Conservation (phyloP, 1,140 invertebrate species). For the Catajapyx aquilonaris region DNA sequence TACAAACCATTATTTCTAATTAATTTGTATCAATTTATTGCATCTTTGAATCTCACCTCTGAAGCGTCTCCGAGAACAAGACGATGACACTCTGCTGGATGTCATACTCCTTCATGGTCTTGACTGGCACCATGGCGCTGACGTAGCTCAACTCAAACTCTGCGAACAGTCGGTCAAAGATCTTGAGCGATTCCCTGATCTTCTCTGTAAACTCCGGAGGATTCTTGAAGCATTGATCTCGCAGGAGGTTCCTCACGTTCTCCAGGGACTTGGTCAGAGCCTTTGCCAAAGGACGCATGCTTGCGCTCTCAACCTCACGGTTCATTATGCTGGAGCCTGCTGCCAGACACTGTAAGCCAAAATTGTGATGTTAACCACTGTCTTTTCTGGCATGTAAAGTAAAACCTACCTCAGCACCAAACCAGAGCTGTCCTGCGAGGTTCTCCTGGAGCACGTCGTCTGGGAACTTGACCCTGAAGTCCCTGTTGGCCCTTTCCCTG, state of each 20-base stretch:
- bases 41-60: constrained; percentile 28
- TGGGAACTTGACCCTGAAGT: constrained; percentile 96
- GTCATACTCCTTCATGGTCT: constrained; percentile 89
- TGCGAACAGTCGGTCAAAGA: constrained; percentile 88
- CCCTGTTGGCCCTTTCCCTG: constrained; percentile 67
- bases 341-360: constrained; percentile 71
- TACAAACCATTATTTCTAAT: neutral
- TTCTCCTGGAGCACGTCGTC: constrained; percentile 97
- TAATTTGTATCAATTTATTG: constrained; percentile 6
- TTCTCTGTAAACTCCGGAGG: constrained; percentile 41
- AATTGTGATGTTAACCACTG: neutral
- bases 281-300: constrained; percentile 90
- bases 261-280: constrained; percentile 87
- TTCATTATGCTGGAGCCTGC: constrained; percentile 94
- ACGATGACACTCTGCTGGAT: constrained; percentile 89
- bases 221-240: constrained; percentile 50
- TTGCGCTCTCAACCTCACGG: constrained; percentile 76
- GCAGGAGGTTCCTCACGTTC: constrained; percentile 65
- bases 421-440: constrained; percentile 94
- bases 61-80: constrained; percentile 87
- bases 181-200: constrained; percentile 66
- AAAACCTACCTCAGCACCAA: constrained; percentile 88
- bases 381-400: neutral
- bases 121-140: constrained; percentile 97
- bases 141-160: constrained; percentile 97